These are phyloP conservation scores for Chaenodraco wilsoni DNA, from an alignment of 2,797 vertebrate species.

Conservation along the genomic window DNA sequence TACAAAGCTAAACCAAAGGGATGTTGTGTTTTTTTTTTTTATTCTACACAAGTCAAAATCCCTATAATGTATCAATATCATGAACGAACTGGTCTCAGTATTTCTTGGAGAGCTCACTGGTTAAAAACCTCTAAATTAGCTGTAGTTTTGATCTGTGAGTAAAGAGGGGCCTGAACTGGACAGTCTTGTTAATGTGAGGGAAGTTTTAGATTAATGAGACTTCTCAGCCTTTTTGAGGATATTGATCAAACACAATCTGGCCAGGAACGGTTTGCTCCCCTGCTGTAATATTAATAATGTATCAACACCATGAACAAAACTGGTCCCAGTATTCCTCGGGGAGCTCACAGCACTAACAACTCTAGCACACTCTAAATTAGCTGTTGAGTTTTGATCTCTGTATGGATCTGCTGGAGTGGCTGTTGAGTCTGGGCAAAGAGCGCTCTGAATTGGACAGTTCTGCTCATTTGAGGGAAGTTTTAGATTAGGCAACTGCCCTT, in stretches of 20 bases:
- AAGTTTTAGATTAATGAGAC: slow-evolving; percentile 79
- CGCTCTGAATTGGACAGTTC: slow-evolving; percentile 55
- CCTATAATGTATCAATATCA: neutral
- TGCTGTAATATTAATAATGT: slow-evolving; percentile 29
- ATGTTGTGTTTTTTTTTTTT: neutral
- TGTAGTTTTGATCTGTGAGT: slow-evolving; percentile 54
- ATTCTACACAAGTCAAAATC: neutral
- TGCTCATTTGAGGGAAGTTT: slow-evolving; percentile 69
- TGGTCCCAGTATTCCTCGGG: slow-evolving; percentile 29
- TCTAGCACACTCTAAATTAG: slow-evolving; percentile 47
- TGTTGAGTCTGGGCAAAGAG: slow-evolving; percentile 42
- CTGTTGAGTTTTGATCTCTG: slow-evolving; percentile 53
- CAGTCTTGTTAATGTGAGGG: slow-evolving; percentile 65
- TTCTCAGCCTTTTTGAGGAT: slow-evolving; percentile 68
- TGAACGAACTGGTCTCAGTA: slow-evolving; percentile 9
- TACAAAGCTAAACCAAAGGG: neutral
- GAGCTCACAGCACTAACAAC: slow-evolving; percentile 31
- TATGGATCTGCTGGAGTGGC: slow-evolving; percentile 59
- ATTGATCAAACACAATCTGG: slow-evolving; percentile 77
- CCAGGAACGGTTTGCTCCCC: slow-evolving; percentile 40
- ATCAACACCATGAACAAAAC: slow-evolving; percentile 35
- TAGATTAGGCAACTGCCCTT: slow-evolving; percentile 70
- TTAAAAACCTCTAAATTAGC: slow-evolving; percentile 47
- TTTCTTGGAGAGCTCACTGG: slow-evolving; percentile 22
- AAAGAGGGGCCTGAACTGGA: slow-evolving; percentile 60